Conservation (phyloP, 2,797 vertebrate genomes). For the Salmo trutta region DNA sequence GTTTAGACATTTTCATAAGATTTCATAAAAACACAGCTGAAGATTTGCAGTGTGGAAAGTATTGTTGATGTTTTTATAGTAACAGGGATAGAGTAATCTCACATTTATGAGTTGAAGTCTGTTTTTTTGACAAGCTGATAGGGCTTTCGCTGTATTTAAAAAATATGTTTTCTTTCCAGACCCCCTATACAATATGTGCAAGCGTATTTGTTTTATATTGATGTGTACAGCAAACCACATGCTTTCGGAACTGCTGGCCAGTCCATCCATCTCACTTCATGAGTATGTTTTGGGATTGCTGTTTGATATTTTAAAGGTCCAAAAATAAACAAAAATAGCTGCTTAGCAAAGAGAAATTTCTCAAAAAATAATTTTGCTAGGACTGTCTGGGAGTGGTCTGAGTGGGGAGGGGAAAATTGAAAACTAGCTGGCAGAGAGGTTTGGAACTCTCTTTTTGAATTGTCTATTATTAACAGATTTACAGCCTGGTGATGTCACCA, state of each 20-base stretch:
- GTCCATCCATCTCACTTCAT: constrained; percentile 50
- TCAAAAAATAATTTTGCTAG: no score
- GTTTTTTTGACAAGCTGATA: background rate
- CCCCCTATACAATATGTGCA: no score
- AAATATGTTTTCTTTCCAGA: background rate
- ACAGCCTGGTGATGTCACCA: no score
- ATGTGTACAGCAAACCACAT: constrained; percentile 25
- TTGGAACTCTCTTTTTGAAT: no score
- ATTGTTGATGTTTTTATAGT: constrained; percentile 12
- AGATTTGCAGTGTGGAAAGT: background rate
- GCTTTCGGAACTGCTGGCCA: constrained; percentile 79
- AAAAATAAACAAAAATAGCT: background rate
- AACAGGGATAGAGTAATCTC: constrained; percentile 15
- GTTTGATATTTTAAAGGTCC: background rate
- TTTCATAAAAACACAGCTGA: background rate
- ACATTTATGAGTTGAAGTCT: background rate
- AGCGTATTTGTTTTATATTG: background rate
- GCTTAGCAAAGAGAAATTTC: no score
- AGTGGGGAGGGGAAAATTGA: no score
- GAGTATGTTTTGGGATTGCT: background rate
- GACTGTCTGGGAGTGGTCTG: no score
- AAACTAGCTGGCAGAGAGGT: no score
- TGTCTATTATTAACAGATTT: no score
- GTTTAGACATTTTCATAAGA: background rate
- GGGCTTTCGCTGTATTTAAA: background rate